Conservation (phyloP, 2,797 vertebrate species). For the Merluccius polli region DNA sequence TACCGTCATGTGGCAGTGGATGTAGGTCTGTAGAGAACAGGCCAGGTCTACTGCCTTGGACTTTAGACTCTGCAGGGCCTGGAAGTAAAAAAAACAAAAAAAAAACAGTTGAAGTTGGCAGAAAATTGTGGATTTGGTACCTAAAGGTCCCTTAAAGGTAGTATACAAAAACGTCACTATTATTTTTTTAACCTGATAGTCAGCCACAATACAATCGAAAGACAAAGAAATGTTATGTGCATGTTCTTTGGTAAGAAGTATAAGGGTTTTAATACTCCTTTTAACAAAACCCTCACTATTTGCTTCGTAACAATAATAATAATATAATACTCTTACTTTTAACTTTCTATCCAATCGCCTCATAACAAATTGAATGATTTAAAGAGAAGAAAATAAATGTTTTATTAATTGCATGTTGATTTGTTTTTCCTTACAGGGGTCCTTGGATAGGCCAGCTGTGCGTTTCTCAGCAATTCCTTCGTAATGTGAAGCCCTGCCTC, state of each 20-base stretch:
- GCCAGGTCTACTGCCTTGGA: constrained; percentile 67
- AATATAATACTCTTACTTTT: background rate
- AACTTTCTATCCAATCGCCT: background rate
- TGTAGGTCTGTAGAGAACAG: constrained; percentile 70
- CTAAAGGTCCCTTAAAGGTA: background rate
- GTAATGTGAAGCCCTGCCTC: constrained; percentile 68
- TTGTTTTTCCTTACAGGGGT: constrained; percentile 62
- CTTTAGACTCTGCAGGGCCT: constrained; percentile 70
- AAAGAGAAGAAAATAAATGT: background rate
- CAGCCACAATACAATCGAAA: background rate
- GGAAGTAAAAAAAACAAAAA: background rate
- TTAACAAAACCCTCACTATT: background rate
- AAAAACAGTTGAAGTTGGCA: background rate
- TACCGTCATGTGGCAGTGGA: constrained; percentile 75
- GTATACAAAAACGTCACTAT: background rate
- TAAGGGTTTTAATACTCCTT: background rate
- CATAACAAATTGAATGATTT: background rate
- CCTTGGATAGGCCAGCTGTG: constrained; percentile 63
- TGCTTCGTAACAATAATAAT: background rate
- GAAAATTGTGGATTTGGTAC: background rate
- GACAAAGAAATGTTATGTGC: too few relatives aligned
- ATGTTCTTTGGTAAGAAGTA: too few relatives aligned
- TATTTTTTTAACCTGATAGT: background rate
- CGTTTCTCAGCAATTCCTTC: constrained; percentile 68
- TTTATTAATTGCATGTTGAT: background rate